Percentiles rank a stretch among this genome's conserved stretches.
phyloP scores from a whole-genome alignment of 2,888 invertebrate genomes.

The Zaprionus bogoriensis region DNA sequence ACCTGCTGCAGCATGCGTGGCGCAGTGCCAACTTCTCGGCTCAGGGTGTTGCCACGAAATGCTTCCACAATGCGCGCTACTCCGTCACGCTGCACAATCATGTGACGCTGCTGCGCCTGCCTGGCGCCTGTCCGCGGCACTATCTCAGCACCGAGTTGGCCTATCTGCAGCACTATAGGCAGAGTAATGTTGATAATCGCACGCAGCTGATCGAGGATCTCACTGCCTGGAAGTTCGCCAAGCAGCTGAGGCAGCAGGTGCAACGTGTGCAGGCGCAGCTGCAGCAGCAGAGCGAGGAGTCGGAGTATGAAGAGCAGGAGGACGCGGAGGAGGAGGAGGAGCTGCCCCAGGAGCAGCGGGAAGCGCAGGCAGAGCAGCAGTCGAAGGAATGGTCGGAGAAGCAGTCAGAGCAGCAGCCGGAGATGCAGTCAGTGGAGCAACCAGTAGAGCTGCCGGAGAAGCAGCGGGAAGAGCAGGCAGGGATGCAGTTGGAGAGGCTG shows the following conservation, averaged over 20 bases:
- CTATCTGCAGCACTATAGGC: constrained; percentile 52
- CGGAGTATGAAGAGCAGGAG: neutral
- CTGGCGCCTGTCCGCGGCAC: constrained; percentile 12
- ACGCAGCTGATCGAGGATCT: constrained; percentile 35
- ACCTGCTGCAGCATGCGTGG: constrained; percentile 91
- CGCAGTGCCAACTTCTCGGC: constrained; percentile 89
- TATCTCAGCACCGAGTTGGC: constrained; percentile 12
- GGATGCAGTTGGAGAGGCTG: no score
- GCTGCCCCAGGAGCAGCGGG: neutral
- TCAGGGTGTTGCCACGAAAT: constrained; percentile 89
- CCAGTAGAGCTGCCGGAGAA: no score
- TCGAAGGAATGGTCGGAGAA: no score
- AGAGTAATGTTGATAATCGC: constrained; percentile 6
- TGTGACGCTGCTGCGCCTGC: constrained; percentile 90
- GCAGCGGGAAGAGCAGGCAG: no score
- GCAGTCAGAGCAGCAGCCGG: no score
- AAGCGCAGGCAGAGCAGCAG: no score
- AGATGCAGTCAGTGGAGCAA: no score
- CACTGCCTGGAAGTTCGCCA: constrained; percentile 35
- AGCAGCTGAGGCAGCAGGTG: constrained; percentile 26
- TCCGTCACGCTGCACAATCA: constrained; percentile 94
- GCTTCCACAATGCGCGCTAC: constrained; percentile 93
- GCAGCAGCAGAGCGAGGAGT: neutral
- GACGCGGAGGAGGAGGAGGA: neutral
- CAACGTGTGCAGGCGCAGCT: neutral